Evolutionary conservation across 1,140 invertebrate genomes (phyloP).

Genomic region (Drosophila setifemur): DNA sequence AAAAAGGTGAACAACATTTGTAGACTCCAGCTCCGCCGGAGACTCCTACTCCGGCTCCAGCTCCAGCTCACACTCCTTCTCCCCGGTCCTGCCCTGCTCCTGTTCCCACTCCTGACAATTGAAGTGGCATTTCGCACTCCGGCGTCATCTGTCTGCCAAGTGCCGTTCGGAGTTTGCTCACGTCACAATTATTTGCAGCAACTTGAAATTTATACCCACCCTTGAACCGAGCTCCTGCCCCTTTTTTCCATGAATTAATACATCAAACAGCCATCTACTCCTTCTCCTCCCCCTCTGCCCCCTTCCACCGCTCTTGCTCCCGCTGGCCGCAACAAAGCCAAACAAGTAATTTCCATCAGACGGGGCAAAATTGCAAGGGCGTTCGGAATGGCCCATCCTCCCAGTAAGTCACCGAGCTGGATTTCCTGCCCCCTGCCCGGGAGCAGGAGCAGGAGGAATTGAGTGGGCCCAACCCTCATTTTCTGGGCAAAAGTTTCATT

Average conservation of each 20-base stretch:
- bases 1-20: conserved; percentile 79
- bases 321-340: conserved; percentile 52
- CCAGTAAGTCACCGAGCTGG: not conserved
- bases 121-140: conserved; percentile 65
- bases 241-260: conserved; percentile 43
- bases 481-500: conserved; percentile 36
- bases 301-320: no score
- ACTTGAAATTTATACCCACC: conserved; percentile 67
- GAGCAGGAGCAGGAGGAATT: conserved; percentile 9
- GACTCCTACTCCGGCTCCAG: conserved; percentile 10
- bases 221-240: not conserved
- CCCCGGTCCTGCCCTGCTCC: conserved; percentile 13
- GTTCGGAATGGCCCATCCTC: conserved; percentile 2
- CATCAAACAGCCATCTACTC: conserved; percentile 50
- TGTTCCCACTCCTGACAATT: conserved; percentile 48
- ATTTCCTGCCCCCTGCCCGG: not conserved
- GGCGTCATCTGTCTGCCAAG: conserved; percentile 62
- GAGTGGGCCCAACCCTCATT: not conserved
- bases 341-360: conserved; percentile 68
- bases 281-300: no score
- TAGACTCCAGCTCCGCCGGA: conserved; percentile 47
- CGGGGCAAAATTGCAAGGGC: conserved; percentile 40
- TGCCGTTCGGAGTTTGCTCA: conserved; percentile 66
- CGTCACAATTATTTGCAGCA: conserved; percentile 79
- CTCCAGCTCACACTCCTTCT: conserved; percentile 18